Evolutionary conservation across 2,888 invertebrate species (phyloP).

Genomic region (Macrosiphum euphorbiae): DNA sequence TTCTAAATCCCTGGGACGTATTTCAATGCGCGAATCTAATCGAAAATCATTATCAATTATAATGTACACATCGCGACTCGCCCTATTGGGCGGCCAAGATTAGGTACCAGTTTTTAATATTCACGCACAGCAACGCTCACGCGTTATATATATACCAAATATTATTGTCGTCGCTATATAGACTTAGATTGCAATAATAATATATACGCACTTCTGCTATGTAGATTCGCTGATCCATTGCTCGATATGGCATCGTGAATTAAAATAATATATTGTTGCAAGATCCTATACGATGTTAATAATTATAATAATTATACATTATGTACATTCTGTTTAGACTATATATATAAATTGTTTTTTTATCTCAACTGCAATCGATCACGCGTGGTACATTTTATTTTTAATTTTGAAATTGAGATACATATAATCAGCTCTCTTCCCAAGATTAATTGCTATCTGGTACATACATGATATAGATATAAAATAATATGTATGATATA

Average conservation of each 20-base stretch:
- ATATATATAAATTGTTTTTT: background rate
- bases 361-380: background rate
- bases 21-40: slow-evolving; percentile 1
- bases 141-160: background rate
- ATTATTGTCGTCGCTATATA: background rate
- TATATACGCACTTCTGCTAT: background rate
- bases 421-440: background rate
- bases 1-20: background rate
- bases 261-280: background rate
- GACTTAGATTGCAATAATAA: background rate
- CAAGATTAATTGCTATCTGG: background rate
- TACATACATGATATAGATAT: background rate
- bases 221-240: background rate
- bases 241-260: background rate
- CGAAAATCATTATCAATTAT: slow-evolving; percentile 9
- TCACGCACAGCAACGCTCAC: slow-evolving; percentile 1
- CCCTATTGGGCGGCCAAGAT: background rate
- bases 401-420: background rate
- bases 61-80: background rate
- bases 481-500: background rate
- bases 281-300: background rate
- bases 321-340: background rate
- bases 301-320: background rate
- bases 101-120: background rate
- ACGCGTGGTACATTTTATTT: background rate